Percentiles rank a stretch among this genome's conserved stretches.
Conservation (phyloP, 2,888 invertebrate genomes). For the Tiphia femorata region DNA sequence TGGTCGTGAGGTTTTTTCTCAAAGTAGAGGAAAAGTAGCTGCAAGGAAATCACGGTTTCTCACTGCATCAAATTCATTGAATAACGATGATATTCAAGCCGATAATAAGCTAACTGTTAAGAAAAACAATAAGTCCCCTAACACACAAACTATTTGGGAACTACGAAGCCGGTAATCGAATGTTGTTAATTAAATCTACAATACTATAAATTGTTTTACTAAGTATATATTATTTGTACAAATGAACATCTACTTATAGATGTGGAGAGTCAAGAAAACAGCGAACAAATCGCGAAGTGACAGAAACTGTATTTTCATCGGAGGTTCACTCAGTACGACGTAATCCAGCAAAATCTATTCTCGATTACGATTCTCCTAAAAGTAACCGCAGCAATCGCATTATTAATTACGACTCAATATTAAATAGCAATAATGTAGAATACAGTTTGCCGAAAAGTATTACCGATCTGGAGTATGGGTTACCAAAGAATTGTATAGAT, state of each 20-base stretch:
- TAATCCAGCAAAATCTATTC: conserved; percentile 65
- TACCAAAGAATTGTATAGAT: conserved; percentile 65
- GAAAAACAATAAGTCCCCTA: conserved; percentile 71
- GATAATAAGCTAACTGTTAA: conserved; percentile 66
- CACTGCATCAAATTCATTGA: conserved; percentile 63
- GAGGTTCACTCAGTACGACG: conserved; percentile 75
- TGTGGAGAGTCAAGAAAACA: conserved; percentile 68
- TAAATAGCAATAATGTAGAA: conserved; percentile 68
- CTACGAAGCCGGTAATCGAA: conserved; percentile 69
- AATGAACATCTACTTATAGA: conserved; percentile 60
- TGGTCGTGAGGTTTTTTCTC: conserved; percentile 86
- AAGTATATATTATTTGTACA: too few relatives aligned
- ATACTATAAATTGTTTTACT: too few relatives aligned
- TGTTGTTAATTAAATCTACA: too few relatives aligned
- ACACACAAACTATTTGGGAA: conserved; percentile 74
- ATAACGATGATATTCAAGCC: conserved; percentile 64
- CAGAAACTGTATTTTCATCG: conserved; percentile 75
- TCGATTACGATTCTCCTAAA: conserved; percentile 66
- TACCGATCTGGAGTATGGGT: conserved; percentile 65
- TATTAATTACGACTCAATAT: conserved; percentile 64
- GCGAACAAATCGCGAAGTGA: conserved; percentile 71
- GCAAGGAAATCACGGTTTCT: conserved; percentile 78
- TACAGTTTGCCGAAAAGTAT: conserved; percentile 65
- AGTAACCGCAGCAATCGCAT: conserved; percentile 60
- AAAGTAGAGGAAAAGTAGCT: conserved; percentile 82